Evolutionary conservation across 2,888 invertebrate species (phyloP), one percentile per base, ranked within the genome.

Genomic region (Tenthredo notha): DNA sequence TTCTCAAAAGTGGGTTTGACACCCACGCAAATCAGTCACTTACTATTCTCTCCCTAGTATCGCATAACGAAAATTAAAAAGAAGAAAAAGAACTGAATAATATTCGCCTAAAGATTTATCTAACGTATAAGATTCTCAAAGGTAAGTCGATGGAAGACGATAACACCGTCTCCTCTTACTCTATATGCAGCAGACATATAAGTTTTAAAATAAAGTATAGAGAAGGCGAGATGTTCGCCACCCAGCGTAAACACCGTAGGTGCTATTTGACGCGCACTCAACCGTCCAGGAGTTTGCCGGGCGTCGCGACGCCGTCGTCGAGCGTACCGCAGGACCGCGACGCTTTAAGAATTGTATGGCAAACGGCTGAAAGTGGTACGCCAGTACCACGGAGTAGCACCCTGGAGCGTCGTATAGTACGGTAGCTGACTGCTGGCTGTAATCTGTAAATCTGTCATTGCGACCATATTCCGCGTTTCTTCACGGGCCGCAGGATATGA

Each of bases 361-460:
- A 84, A 88, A 89, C 89, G 85, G 89, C 88, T 87, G 21, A n/a
- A 25, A 54, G 37, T 18, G 37, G 54, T 87, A 87, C 83, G 15
- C 47, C 21, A 47, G 47, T 87, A 87, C 84, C 85, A 85, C 67
- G 75, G 70, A 83, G 85, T 84, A 83, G 84, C 85, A 88, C 37
- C 29, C 58, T 47, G 61, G 61, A 80, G 54, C 21, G 21, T 54
- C 47, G 61, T 80, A 33, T 29, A 25, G 61, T 61, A 40, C 80
- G 80, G 83, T 83, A 83, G 83, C 83, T 91, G 65, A 70, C 83
- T 91, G 65, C 90, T 91, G 91, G 90, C 92, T 93, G 92, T 92
- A 92, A 93, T 92, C 92, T 91, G 93, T 93, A 93, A 93, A 93
- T 93, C 93, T 93, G 93, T 93, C 93, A 91, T 91, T 93, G 90